Percentiles rank a stretch among this genome's conserved stretches.
Evolutionary conservation across 2,113 vertebrate genomes (phyloP).

Genomic region (Calyptommatus sinebrachiatus): DNA sequence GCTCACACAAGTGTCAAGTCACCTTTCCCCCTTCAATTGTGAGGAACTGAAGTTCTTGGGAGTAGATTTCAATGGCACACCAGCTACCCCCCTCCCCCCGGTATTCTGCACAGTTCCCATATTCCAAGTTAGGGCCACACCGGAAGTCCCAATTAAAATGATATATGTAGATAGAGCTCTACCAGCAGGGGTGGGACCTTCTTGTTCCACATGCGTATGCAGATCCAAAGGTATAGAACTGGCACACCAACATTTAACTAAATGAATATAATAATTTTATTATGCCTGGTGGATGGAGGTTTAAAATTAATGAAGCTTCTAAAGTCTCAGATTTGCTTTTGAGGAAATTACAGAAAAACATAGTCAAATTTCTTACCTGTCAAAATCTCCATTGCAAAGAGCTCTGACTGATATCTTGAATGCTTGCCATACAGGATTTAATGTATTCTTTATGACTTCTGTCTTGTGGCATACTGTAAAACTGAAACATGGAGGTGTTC

Average conservation of each 20-base stretch:
- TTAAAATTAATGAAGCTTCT: neutral
- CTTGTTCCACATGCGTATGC: neutral
- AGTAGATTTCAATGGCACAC: too few relatives aligned
- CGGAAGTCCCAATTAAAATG: too few relatives aligned
- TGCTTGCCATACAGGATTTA: conserved; percentile 92
- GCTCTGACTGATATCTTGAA: conserved; percentile 89
- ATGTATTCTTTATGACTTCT: conserved; percentile 89
- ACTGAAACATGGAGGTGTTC: conserved; percentile 56
- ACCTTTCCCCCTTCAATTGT: too few relatives aligned
- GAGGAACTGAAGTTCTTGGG: too few relatives aligned
- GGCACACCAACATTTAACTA: neutral
- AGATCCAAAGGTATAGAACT: neutral
- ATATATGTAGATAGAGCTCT: too few relatives aligned
- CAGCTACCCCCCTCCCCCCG: too few relatives aligned
- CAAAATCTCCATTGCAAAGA: conserved; percentile 91
- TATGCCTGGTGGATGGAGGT: conserved; percentile 4
- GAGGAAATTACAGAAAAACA: rapidly evolving
- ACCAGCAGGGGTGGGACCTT: neutral
- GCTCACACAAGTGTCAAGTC: too few relatives aligned
- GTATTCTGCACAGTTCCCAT: too few relatives aligned
- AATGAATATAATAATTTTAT: neutral
- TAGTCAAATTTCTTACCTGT: conserved; percentile 73
- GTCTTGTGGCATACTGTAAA: conserved; percentile 94
- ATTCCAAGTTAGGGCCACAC: too few relatives aligned
- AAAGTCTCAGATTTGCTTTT: neutral